Conservation (phyloP, 2,888 invertebrate species). For the Rhyacophila evoluta region DNA sequence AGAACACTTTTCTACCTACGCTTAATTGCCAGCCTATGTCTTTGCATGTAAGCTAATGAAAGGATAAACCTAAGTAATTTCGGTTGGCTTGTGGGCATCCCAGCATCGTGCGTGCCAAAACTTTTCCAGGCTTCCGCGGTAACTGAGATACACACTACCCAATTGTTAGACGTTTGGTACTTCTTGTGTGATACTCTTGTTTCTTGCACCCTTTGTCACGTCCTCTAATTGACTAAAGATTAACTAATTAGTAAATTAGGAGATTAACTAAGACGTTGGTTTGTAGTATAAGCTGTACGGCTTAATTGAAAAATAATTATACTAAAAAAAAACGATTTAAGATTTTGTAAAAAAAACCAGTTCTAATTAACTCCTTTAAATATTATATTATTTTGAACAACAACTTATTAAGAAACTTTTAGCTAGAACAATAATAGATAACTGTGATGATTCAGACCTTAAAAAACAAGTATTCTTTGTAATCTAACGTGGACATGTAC, state of each 20-base stretch:
- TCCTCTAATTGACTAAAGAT: background rate
- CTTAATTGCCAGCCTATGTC: background rate
- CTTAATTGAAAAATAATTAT: too few relatives aligned
- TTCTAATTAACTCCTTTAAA: too few relatives aligned
- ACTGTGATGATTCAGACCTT: too few relatives aligned
- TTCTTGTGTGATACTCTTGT: constrained; percentile 8
- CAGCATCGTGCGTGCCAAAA: background rate
- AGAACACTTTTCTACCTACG: background rate
- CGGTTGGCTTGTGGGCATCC: background rate
- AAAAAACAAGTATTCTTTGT: too few relatives aligned
- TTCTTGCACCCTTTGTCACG: background rate
- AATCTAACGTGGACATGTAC: too few relatives aligned
- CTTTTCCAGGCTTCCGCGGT: background rate
- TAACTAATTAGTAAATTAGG: background rate
- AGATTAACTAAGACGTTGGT: too few relatives aligned
- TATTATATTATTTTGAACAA: too few relatives aligned
- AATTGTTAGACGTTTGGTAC: background rate
- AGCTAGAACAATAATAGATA: too few relatives aligned
- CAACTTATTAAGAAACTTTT: too few relatives aligned
- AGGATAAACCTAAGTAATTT: background rate
- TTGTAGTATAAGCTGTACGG: too few relatives aligned
- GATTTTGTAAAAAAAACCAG: too few relatives aligned
- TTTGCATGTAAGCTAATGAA: background rate
- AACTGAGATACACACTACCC: background rate
- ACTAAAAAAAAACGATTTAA: too few relatives aligned